Conservation (phyloP, 2,888 invertebrate genomes). For the Leucophenga montana region DNA sequence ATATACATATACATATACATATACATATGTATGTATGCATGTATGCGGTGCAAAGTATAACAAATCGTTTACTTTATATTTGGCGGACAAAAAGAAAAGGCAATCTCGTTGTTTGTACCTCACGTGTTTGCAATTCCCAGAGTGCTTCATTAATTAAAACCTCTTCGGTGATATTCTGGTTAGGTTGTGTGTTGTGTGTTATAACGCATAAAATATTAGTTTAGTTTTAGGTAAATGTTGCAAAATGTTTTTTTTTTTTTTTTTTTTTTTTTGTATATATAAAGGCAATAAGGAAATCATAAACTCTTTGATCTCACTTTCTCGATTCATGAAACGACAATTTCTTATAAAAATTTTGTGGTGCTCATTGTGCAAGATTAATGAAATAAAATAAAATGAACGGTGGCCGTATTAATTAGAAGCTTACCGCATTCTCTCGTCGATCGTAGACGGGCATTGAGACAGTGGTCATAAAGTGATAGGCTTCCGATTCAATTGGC, state of each 20-base stretch:
- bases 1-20: neutral
- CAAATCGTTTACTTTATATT: conserved; percentile 66
- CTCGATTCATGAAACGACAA: conserved; percentile 31
- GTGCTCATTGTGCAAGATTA: conserved; percentile 43
- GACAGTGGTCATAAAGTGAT: conserved; percentile 92
- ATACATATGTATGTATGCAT: too few relatives aligned
- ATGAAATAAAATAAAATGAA: neutral
- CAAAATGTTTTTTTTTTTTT: conserved; percentile 51
- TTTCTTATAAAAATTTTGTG: conserved; percentile 49
- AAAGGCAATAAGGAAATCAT: conserved; percentile 31
- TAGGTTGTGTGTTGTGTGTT: conserved; percentile 67
- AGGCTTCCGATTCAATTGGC: conserved; percentile 75
- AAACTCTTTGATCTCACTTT: conserved; percentile 37
- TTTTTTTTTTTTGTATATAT: conserved; percentile 45
- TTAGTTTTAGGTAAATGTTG: conserved; percentile 53
- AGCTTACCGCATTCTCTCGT: conserved; percentile 86
- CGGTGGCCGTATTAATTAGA: neutral
- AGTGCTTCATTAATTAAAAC: conserved; percentile 95
- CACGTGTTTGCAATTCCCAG: conserved; percentile 93
- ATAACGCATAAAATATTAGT: conserved; percentile 71
- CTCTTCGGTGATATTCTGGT: conserved; percentile 95
- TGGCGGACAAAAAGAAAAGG: conserved; percentile 63
- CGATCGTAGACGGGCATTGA: conserved; percentile 94
- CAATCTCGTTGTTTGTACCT: conserved; percentile 79
- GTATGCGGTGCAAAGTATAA: conserved; percentile 69